Evolutionary conservation across 2,888 invertebrate genomes (phyloP).

Genomic region (Cerastis leucographa): DNA sequence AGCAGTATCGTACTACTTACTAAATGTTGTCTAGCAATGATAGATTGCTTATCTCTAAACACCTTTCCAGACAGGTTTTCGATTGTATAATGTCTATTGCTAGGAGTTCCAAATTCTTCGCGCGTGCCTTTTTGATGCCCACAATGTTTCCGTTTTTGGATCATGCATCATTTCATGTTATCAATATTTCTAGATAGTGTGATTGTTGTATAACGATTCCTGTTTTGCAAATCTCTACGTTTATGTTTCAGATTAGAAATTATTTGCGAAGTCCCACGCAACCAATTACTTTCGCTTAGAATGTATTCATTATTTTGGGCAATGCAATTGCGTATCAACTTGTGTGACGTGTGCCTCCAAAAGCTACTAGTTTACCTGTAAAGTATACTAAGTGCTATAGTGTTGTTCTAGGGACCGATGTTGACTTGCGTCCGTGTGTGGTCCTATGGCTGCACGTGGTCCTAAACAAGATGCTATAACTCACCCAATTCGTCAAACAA

Average conservation of each 20-base stretch:
- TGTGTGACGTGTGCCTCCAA: constrained; percentile 78
- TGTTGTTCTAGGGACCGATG: constrained; percentile 88
- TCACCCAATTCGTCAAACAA: constrained; percentile 54
- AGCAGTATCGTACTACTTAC: constrained; percentile 3
- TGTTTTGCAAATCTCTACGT: not conserved
- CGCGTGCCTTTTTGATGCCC: not conserved
- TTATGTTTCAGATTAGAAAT: not conserved
- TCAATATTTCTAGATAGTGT: not conserved
- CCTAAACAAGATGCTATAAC: constrained; percentile 63
- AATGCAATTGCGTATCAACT: constrained; percentile 70
- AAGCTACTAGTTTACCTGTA: constrained; percentile 88
- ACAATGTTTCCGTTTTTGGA: not conserved
- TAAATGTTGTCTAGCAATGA: not conserved
- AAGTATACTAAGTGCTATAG: constrained; percentile 88
- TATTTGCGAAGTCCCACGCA: not conserved
- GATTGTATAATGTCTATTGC: not conserved
- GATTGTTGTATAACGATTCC: not conserved
- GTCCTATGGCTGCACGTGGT: constrained; percentile 77
- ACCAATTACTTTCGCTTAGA: constrained; percentile 40
- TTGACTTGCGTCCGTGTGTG: constrained; percentile 89
- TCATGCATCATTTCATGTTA: not conserved
- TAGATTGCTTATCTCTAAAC: constrained; percentile 6
- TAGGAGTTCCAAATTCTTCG: not conserved
- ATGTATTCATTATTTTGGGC: constrained; percentile 37
- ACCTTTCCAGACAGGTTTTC: not conserved